Evolutionary conservation across 2,888 invertebrate species (phyloP).

Genomic region (Apotomis betuletana): DNA sequence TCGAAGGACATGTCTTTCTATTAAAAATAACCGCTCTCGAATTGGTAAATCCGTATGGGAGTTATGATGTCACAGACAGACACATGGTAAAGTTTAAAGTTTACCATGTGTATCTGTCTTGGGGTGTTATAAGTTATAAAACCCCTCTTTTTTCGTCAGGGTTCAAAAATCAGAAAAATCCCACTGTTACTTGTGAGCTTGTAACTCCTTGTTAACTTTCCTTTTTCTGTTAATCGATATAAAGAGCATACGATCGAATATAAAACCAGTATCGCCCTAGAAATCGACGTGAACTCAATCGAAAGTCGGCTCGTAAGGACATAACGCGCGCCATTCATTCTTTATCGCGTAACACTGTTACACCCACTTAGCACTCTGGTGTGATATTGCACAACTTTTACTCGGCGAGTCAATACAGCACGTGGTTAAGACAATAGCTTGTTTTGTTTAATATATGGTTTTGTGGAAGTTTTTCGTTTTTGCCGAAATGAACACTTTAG

Average conservation of each 20-base stretch:
- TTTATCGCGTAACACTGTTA: constrained; percentile 39
- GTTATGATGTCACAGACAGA: too few relatives aligned
- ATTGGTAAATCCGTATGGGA: too few relatives aligned
- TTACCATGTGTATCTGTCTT: too few relatives aligned
- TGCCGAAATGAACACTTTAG: background rate
- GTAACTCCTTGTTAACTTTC: too few relatives aligned
- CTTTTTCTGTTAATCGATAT: too few relatives aligned
- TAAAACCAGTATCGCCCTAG: constrained; percentile 8
- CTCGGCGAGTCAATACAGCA: constrained; percentile 52
- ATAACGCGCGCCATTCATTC: constrained; percentile 33
- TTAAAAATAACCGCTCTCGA: too few relatives aligned
- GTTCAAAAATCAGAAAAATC: too few relatives aligned
- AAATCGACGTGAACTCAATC: constrained; percentile 15
- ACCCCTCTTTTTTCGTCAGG: too few relatives aligned
- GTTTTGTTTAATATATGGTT: background rate
- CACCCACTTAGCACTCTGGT: constrained; percentile 67
- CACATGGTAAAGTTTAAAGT: too few relatives aligned
- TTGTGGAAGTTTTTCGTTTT: background rate
- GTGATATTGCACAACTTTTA: constrained; percentile 69
- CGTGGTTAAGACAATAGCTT: constrained; percentile 44
- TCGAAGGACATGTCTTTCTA: too few relatives aligned
- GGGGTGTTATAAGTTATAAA: too few relatives aligned
- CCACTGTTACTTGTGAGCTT: too few relatives aligned
- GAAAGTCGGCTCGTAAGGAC: constrained; percentile 29
- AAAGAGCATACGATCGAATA: background rate